Conservation (phyloP, 2,113 vertebrate genomes). For the Phylloscopus trochilus region DNA sequence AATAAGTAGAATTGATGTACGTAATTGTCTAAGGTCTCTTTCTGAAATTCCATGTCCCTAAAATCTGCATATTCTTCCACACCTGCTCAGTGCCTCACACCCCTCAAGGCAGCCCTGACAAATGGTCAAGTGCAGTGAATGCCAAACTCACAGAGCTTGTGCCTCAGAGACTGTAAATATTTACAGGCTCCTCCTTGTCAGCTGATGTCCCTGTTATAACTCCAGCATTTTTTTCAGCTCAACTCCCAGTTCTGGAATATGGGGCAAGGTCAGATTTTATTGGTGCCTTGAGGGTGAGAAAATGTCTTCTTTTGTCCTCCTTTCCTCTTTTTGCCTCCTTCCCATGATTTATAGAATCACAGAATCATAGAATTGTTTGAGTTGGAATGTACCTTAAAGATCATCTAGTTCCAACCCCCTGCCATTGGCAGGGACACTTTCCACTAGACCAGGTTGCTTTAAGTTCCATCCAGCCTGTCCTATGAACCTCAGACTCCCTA, state of each 20-base stretch:
- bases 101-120: neutral
- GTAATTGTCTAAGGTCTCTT: neutral
- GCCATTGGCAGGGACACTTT: neutral
- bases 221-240: neutral
- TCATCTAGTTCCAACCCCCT: neutral
- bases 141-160: neutral
- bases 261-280: neutral
- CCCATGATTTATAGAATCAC: neutral
- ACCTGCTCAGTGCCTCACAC: neutral
- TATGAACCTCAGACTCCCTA: neutral
- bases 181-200: neutral
- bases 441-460: neutral
- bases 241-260: neutral
- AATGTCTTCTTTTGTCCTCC: neutral
- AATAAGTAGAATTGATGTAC: neutral
- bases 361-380: neutral
- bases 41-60: neutral
- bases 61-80: neutral
- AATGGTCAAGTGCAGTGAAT: neutral
- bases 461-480: neutral
- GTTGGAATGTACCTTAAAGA: neutral
- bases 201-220: neutral
- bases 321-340: neutral
- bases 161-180: neutral
- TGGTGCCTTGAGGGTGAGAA: neutral